Conservation (phyloP, 2,113 vertebrate genomes). For the Elgaria multicarinata region DNA sequence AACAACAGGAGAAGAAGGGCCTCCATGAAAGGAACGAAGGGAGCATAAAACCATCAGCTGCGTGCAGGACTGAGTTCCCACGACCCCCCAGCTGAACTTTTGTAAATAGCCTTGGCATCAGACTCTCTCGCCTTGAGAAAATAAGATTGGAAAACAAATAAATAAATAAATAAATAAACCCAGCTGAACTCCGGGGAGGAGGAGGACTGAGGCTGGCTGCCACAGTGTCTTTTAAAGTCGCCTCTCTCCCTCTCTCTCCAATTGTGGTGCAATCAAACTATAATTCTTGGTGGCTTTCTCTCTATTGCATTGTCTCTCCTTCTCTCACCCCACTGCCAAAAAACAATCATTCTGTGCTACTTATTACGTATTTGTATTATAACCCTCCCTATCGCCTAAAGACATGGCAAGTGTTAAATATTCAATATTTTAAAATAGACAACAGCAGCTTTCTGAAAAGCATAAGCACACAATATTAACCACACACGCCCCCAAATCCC, state of each 20-base stretch:
- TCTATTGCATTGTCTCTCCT: background rate
- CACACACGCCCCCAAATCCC: rapidly evolving
- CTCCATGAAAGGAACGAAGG: slow-evolving; percentile 39
- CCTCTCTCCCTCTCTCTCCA: background rate
- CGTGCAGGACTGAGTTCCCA: slow-evolving; percentile 68
- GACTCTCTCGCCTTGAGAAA: slow-evolving; percentile 63
- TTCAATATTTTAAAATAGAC: background rate
- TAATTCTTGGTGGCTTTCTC: background rate
- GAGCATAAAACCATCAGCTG: slow-evolving; percentile 45
- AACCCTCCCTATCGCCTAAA: background rate
- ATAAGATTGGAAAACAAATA: slow-evolving; percentile 21
- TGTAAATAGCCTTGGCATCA: slow-evolving; percentile 74
- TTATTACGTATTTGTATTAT: background rate
- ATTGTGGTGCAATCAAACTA: background rate
- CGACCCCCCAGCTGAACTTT: slow-evolving; percentile 73
- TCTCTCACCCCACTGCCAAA: background rate
- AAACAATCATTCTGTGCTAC: background rate
- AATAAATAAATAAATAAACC: slow-evolving; percentile 29
- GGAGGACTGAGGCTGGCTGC: background rate
- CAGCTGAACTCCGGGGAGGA: slow-evolving; percentile 1
- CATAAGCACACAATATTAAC: background rate
- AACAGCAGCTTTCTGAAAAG: background rate
- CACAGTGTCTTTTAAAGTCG: background rate
- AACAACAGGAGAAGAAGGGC: slow-evolving; percentile 37
- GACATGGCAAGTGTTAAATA: background rate